Percentiles rank a stretch among this genome's conserved stretches.
Evolutionary conservation across 2,797 vertebrate genomes (phyloP).

Genomic region (Phrynocephalus vlangalii): DNA sequence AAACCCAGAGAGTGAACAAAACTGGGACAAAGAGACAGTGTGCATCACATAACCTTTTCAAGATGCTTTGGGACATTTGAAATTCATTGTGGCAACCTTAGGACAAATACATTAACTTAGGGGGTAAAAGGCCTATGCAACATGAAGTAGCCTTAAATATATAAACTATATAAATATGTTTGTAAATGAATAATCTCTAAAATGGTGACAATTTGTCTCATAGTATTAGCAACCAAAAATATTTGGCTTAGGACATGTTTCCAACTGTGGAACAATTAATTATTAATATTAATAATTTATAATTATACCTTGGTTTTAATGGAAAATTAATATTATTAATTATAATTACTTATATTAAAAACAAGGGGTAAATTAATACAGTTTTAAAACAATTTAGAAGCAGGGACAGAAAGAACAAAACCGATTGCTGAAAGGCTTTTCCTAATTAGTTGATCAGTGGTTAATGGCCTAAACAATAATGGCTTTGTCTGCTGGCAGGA

Average conservation of each 20-base stretch:
- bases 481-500: too few species aligned
- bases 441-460: too few species aligned
- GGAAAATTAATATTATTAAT: too few species aligned
- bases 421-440: too few species aligned
- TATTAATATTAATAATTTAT: too few species aligned
- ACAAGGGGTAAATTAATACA: too few species aligned
- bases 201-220: background rate
- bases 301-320: too few species aligned
- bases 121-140: conserved; percentile 18
- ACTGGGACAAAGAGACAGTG: conserved; percentile 22
- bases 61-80: conserved; percentile 51
- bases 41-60: conserved; percentile 39
- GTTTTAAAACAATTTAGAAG: too few species aligned
- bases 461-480: too few species aligned
- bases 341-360: too few species aligned
- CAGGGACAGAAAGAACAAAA: too few species aligned
- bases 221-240: background rate
- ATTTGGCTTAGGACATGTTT: background rate
- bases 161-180: background rate
- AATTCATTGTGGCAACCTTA: conserved; percentile 44
- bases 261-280: background rate
- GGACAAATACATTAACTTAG: conserved; percentile 15
- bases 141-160: background rate
- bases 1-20: conserved; percentile 42
- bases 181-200: background rate